Evolutionary conservation across 2,888 invertebrate species (phyloP).

Genomic region (Tanypteryx hageni): DNA sequence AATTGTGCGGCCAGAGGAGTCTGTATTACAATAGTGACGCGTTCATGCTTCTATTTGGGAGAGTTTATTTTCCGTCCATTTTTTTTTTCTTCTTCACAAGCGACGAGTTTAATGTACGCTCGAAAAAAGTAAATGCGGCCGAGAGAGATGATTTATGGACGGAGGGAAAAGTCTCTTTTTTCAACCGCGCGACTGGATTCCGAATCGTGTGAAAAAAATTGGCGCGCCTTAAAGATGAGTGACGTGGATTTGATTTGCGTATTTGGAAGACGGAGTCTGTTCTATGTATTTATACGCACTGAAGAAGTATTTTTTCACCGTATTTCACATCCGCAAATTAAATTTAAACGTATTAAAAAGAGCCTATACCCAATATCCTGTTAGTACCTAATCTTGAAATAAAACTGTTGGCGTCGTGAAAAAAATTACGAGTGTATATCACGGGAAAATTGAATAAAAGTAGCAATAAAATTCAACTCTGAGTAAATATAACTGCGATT

Average conservation of each 20-base stretch:
- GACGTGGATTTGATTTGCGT: background rate
- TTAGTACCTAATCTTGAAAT: no score
- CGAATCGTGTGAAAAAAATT: background rate
- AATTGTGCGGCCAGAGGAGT: background rate
- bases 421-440: no score
- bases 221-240: background rate
- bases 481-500: no score
- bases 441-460: no score
- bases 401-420: no score
- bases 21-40: background rate
- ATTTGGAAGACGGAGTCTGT: background rate
- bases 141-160: background rate
- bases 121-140: background rate
- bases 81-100: background rate
- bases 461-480: no score
- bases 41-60: background rate
- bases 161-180: background rate
- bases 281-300: no score
- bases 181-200: background rate
- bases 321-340: no score
- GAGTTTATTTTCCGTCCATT: background rate
- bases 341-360: no score
- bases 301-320: no score
- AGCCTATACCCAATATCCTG: no score
- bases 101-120: background rate